phyloP scores from a whole-genome alignment of 2,113 vertebrate genomes.

The Ovibos moschatus region DNA sequence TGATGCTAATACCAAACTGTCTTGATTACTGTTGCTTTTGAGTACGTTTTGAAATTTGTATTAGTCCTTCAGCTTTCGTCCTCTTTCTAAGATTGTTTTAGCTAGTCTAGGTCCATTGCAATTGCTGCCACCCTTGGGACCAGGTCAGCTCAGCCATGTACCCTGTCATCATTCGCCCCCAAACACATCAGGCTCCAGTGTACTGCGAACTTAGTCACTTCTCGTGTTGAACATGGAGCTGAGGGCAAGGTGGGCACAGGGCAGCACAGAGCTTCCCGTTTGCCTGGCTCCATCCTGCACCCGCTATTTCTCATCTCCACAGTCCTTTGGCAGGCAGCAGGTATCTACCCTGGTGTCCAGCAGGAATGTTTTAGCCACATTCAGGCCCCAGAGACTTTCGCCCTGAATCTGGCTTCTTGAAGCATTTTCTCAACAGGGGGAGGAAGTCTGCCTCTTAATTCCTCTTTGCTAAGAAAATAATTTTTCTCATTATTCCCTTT shows the following conservation, averaged over 20 bases:
- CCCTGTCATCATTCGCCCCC: accelerated
- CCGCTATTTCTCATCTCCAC: too few species aligned
- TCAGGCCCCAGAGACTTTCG: background rate
- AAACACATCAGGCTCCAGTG: background rate
- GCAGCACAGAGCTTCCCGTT: accelerated
- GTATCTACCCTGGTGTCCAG: accelerated
- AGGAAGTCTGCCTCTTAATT: background rate
- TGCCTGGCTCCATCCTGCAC: accelerated
- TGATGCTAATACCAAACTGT: background rate
- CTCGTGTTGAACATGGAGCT: background rate
- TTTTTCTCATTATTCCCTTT: background rate
- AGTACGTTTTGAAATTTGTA: background rate
- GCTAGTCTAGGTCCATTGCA: background rate
- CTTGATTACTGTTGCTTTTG: background rate
- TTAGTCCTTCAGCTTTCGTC: background rate
- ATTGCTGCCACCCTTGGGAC: background rate
- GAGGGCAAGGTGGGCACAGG: accelerated
- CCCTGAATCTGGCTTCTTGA: background rate
- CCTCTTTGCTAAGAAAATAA: background rate
- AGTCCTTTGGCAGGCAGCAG: background rate
- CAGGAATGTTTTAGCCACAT: background rate
- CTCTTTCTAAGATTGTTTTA: background rate
- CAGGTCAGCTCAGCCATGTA: background rate
- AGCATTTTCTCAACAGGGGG: background rate
- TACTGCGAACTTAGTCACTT: background rate